Evolutionary conservation across 2,113 vertebrate genomes (phyloP).

Genomic region (Prochilodus magdalenae): DNA sequence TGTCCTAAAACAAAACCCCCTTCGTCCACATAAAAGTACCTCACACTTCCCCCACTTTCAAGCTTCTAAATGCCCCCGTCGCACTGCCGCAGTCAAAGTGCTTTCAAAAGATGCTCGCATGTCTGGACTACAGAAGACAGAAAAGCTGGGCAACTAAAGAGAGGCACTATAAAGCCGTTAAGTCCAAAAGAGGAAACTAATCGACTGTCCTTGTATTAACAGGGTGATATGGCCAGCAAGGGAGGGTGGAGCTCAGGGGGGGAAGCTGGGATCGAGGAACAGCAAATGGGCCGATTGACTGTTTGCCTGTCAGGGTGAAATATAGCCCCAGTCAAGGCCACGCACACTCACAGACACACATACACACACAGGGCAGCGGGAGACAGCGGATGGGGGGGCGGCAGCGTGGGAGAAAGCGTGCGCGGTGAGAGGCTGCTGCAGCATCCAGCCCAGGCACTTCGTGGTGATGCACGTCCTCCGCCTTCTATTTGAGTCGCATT

Average conservation of each 20-base stretch:
- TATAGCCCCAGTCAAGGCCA: conserved; percentile 73
- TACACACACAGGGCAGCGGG: conserved; percentile 42
- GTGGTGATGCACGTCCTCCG: conserved; percentile 65
- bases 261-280: conserved; percentile 56
- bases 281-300: conserved; percentile 62
- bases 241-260: conserved; percentile 33
- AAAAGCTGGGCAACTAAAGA: not conserved
- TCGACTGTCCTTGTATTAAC: conserved; percentile 60
- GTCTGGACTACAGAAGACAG: conserved; percentile 25
- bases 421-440: conserved; percentile 58
- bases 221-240: conserved; percentile 38
- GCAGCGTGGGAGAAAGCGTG: conserved; percentile 40
- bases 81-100: conserved; percentile 2
- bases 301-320: conserved; percentile 70
- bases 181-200: conserved; percentile 56
- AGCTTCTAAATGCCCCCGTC: not conserved
- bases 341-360: conserved; percentile 47
- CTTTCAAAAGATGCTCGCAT: conserved; percentile 33
- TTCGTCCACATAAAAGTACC: not conserved
- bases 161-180: conserved; percentile 10
- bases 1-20: conserved; percentile 25
- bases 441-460: conserved; percentile 72
- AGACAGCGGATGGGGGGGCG: conserved; percentile 45
- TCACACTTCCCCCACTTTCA: not conserved
- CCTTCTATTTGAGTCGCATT: conserved; percentile 63